Percentiles rank a stretch among this genome's conserved stretches.
Evolutionary conservation across 2,113 vertebrate species (phyloP).

Genomic region (Barbus barbus): DNA sequence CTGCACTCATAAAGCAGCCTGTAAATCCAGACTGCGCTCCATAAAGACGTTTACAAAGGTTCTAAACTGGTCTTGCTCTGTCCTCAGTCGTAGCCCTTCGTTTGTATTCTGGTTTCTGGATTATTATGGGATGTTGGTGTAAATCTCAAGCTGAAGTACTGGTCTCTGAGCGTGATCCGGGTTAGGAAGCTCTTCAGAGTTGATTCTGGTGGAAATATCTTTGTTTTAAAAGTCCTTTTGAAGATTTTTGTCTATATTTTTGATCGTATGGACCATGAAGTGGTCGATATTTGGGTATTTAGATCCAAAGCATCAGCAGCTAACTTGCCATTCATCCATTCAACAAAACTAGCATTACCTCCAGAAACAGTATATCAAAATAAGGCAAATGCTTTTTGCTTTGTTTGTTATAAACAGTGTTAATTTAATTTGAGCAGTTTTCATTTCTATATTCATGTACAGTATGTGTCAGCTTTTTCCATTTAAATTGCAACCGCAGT

Average conservation of each 20-base stretch:
- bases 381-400: neutral
- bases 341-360: neutral
- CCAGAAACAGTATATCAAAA: neutral
- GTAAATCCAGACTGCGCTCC: slow-evolving; percentile 71
- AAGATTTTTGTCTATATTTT: neutral
- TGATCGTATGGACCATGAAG: neutral
- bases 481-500: neutral
- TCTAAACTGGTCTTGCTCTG: slow-evolving; percentile 41
- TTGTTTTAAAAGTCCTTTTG: too few relatives aligned
- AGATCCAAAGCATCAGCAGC: neutral
- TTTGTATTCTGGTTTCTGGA: neutral
- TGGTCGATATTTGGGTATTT: neutral
- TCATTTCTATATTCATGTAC: neutral
- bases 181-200: neutral
- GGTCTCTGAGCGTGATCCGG: neutral
- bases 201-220: neutral
- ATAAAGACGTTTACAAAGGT: slow-evolving; percentile 72
- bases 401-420: neutral
- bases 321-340: neutral
- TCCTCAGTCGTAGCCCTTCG: neutral
- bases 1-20: slow-evolving; percentile 59
- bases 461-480: neutral
- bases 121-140: slow-evolving; percentile 14
- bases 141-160: neutral
- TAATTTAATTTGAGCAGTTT: neutral